Evolutionary conservation across 2,888 invertebrate genomes (phyloP).

Genomic region (Dimorphilus gyrociliatus): DNA sequence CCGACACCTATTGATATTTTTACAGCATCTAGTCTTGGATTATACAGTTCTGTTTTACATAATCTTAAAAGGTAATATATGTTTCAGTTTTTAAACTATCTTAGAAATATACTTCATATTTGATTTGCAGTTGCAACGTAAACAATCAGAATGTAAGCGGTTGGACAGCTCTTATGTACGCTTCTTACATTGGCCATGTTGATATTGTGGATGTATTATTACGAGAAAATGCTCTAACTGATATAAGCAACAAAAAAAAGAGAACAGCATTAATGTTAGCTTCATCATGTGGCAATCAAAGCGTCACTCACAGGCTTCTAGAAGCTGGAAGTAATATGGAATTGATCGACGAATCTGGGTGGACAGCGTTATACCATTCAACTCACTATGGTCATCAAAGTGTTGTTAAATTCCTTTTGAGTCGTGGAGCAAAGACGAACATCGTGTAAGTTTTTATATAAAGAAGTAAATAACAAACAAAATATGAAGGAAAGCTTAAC

Average conservation of each 20-base stretch:
- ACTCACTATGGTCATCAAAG: constrained; percentile 38
- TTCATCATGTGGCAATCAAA: constrained; percentile 42
- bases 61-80: neutral
- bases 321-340: constrained; percentile 36
- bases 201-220: constrained; percentile 33
- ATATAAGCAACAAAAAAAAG: constrained; percentile 27
- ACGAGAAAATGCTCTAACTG: constrained; percentile 19
- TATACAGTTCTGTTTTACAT: constrained; percentile 25
- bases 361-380: constrained; percentile 39
- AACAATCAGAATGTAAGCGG: constrained; percentile 34
- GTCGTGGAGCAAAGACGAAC: constrained; percentile 34
- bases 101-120: constrained; percentile 6
- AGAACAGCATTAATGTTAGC: constrained; percentile 41
- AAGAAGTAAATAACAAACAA: too few species aligned
- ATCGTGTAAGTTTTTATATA: constrained; percentile 32
- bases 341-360: constrained; percentile 33
- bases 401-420: constrained; percentile 34
- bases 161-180: constrained; percentile 40
- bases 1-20: constrained; percentile 30
- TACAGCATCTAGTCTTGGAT: constrained; percentile 34
- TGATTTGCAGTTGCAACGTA: constrained; percentile 13
- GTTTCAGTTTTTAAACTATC: neutral
- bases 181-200: constrained; percentile 38
- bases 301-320: constrained; percentile 32
- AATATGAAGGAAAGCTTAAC: too few species aligned